Conservation (phyloP, 2,797 vertebrate species). For the Novumbra hubbsi region DNA sequence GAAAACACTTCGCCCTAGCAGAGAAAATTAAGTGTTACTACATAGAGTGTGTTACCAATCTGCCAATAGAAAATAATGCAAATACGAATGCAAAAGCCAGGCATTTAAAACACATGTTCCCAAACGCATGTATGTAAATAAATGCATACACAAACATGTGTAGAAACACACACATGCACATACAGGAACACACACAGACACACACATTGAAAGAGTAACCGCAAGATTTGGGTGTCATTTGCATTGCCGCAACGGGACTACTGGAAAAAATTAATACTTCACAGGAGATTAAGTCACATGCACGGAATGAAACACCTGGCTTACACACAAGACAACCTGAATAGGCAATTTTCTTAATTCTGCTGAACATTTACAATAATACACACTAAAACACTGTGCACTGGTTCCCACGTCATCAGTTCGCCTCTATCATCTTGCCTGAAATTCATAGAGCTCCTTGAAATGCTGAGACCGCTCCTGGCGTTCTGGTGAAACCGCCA, state of each 20-base stretch:
- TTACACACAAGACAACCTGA: not conserved
- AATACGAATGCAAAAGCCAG: not conserved
- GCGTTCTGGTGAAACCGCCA: constrained; percentile 14
- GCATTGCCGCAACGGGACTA: too few relatives aligned
- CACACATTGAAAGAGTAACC: not conserved
- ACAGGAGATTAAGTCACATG: too few relatives aligned
- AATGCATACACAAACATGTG: constrained; percentile 1
- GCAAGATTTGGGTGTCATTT: too few relatives aligned
- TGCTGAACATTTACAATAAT: not conserved
- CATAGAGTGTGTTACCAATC: not conserved
- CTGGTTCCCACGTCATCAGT: constrained; percentile 13
- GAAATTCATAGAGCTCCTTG: constrained; percentile 38
- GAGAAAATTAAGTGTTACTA: not conserved
- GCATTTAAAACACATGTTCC: not conserved
- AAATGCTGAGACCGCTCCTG: constrained; percentile 26
- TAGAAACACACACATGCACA: constrained; percentile 34
- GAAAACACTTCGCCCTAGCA: not conserved
- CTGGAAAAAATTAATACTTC: too few relatives aligned
- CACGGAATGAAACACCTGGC: too few relatives aligned
- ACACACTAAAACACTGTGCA: constrained; percentile 13
- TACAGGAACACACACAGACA: constrained; percentile 10
- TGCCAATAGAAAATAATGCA: not conserved
- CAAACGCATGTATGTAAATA: not conserved
- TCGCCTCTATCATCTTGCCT: constrained; percentile 23
- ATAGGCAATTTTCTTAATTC: constrained; percentile 27